These are phyloP conservation scores for Pitta sordida DNA, from an alignment of 2,113 vertebrate genomes.

Conservation along the genomic window DNA sequence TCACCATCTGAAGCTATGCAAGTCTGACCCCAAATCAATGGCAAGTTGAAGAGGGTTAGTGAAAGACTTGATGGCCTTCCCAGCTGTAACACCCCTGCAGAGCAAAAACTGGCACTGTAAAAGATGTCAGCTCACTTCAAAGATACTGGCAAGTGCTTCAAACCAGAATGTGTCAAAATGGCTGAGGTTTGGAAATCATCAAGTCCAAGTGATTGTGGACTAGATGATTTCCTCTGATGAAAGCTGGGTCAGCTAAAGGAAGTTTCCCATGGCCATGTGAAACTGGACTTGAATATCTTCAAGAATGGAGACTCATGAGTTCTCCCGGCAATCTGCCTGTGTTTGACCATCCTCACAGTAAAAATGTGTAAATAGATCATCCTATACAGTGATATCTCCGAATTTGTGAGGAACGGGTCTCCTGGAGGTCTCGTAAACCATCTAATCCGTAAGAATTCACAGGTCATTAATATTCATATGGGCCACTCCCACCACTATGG, in stretches of 20 bases:
- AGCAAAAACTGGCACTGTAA: background rate
- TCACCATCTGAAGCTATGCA: background rate
- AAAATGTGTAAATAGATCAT: background rate
- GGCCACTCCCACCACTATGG: too few relatives aligned
- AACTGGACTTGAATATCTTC: background rate
- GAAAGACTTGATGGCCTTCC: background rate
- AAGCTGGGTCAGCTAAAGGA: background rate
- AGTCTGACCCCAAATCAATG: background rate
- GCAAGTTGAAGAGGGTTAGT: background rate
- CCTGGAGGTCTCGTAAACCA: too few relatives aligned
- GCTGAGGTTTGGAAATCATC: background rate
- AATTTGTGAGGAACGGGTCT: too few relatives aligned
- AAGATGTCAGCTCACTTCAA: background rate
- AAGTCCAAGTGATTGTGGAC: too few relatives aligned
- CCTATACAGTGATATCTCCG: too few relatives aligned
- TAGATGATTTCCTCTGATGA: accelerated
- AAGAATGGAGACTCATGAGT: background rate
- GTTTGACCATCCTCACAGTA: background rate
- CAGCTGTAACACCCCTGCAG: background rate
- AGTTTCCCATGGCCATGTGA: background rate
- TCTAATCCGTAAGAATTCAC: too few relatives aligned
- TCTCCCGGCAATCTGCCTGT: background rate
- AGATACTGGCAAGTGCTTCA: background rate
- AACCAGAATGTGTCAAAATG: background rate
- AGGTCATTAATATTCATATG: too few relatives aligned